Evolutionary conservation across 1,140 invertebrate species (phyloP), one percentile per base, ranked within the genome.

Genomic region (Drosophila busckii): DNA sequence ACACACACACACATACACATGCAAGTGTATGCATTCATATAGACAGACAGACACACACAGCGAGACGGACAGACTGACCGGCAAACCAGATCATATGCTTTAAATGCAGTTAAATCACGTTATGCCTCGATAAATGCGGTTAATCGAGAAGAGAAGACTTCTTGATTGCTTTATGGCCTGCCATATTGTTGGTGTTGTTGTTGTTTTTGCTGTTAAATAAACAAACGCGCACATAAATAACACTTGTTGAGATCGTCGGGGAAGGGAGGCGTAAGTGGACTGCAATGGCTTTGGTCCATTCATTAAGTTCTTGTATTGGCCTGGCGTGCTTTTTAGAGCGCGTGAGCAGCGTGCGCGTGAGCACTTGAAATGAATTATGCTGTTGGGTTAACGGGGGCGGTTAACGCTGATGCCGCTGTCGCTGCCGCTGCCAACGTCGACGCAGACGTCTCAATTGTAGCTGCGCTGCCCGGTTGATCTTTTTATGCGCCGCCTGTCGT

Each of bases 91-190:
- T 76, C 68, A 70, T 50, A 56, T 80, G 49, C 20, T 60, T 61
- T 58, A 41, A 46, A 69, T 82, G 76, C 75, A 83, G 75, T 66
- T 62, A 82, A 82, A 82, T 82, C 75, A 82, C 61, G 75, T 75
- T 82, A 70, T 53, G 75, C 75, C 76, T 46, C 70, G 75, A 69
- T 75, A 80, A 82, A 82, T 75, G 75, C 75, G 75, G 75, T 82
- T 75, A 65, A 71, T 65, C 50, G 61, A 55, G 35, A 65, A 63
- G 48, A 68, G 28, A 60, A 60, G 52, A 62, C 53, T 35, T 49
- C 53, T 62, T 37, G 44, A 48, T 62, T 56, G 7, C 23, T 42
- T 17, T 28, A 20, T 38, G 35, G 17, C 4, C 13, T 28, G 59
- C n/a, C n/a, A n/a, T n/a, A n/a, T n/a, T n/a, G n/a, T n/a, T n/a